Evolutionary conservation across 2,888 invertebrate species (phyloP).

Genomic region (Argyresthia goedartella): DNA sequence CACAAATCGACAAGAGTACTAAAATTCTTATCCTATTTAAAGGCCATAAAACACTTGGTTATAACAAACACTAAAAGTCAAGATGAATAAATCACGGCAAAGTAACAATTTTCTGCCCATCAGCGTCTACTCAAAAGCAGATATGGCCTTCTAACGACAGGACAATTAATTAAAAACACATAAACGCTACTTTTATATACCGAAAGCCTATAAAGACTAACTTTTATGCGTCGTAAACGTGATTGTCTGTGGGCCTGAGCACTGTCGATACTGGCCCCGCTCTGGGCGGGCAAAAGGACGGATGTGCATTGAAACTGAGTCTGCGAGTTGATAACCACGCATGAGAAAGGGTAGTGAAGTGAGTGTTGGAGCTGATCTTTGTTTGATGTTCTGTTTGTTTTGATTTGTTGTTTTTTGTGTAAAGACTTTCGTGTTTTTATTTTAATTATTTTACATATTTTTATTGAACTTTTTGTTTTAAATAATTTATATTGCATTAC

Average conservation of each 20-base stretch:
- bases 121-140: slow-evolving; percentile 56
- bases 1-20: no score
- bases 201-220: slow-evolving; percentile 67
- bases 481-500: no score
- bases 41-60: no score
- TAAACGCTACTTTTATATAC: slow-evolving; percentile 69
- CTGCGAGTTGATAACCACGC: slow-evolving; percentile 28
- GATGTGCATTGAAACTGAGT: slow-evolving; percentile 25
- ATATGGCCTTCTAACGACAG: slow-evolving; percentile 62
- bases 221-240: slow-evolving; percentile 71
- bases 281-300: slow-evolving; percentile 25
- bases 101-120: slow-evolving; percentile 58
- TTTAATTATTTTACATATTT: background rate
- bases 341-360: slow-evolving; percentile 17
- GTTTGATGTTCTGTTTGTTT: background rate
- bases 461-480: no score
- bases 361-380: slow-evolving; percentile 7
- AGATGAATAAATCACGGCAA: background rate
- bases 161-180: slow-evolving; percentile 69
- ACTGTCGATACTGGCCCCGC: slow-evolving; percentile 40
- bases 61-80: no score
- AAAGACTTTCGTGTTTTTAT: background rate
- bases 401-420: background rate
- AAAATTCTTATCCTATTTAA: no score
- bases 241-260: slow-evolving; percentile 63